phyloP scores from a whole-genome alignment of 2,113 vertebrate genomes.

The Mohoua ochrocephala region DNA sequence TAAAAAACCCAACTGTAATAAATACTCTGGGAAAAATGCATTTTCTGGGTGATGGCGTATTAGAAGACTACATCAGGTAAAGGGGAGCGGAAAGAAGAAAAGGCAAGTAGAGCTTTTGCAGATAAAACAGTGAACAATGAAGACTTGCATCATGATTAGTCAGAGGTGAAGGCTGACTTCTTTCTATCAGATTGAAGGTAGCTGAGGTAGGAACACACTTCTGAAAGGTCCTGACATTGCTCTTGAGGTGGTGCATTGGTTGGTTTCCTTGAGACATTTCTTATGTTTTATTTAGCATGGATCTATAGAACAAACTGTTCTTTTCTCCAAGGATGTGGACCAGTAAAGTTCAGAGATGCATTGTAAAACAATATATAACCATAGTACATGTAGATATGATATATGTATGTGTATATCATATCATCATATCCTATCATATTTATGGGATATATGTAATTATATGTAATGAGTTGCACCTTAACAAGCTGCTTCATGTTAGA shows the following conservation, averaged over 20 bases:
- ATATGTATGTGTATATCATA: background rate
- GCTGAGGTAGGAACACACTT: background rate
- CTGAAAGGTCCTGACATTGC: background rate
- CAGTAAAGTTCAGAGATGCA: background rate
- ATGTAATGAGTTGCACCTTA: background rate
- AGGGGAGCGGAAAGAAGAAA: background rate
- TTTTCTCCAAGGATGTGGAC: background rate
- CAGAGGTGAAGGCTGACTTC: background rate
- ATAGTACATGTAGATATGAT: background rate
- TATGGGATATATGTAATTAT: background rate
- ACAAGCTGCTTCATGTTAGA: background rate
- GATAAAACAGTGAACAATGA: background rate
- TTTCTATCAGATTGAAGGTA: background rate
- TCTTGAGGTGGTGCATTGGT: background rate
- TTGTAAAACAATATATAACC: background rate
- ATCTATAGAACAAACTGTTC: background rate
- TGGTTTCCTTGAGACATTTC: background rate
- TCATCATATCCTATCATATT: background rate
- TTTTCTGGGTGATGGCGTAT: background rate
- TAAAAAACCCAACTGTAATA: background rate
- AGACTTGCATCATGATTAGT: background rate
- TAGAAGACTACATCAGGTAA: background rate
- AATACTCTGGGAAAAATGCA: background rate
- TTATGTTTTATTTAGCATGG: background rate
- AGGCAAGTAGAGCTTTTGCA: background rate